phyloP scores from a whole-genome alignment of 2,888 invertebrate genomes.

The Parapristionchus giblindavisi region DNA sequence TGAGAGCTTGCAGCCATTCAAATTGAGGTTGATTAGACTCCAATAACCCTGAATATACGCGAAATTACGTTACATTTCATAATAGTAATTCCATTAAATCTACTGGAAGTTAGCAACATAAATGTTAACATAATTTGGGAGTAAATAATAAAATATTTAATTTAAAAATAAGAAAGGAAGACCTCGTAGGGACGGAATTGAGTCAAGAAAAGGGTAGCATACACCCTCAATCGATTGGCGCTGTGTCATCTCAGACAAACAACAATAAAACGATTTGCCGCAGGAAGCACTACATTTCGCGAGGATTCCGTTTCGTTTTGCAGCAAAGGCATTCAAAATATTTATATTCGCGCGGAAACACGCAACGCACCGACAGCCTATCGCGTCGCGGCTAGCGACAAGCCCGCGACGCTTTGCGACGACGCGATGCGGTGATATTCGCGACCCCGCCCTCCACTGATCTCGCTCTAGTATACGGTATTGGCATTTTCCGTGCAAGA shows the following conservation, averaged over 20 bases:
- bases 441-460: slow-evolving; percentile 13
- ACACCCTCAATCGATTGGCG: slow-evolving; percentile 14
- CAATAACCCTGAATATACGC: not conserved
- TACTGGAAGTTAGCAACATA: too few species aligned
- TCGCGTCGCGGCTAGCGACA: slow-evolving; percentile 22
- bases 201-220: slow-evolving; percentile 15
- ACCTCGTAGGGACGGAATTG: not conserved
- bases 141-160: too few species aligned
- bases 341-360: slow-evolving; percentile 35
- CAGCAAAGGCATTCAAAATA: not conserved
- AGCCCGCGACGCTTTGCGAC: slow-evolving; percentile 19
- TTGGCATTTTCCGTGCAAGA: slow-evolving; percentile 12
- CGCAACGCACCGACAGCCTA: slow-evolving; percentile 31
- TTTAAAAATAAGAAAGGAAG: too few species aligned
- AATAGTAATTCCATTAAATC: too few species aligned
- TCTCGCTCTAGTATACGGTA: not conserved
- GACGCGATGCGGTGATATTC: slow-evolving; percentile 33
- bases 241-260: not conserved
- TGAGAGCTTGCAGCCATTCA: not conserved
- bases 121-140: too few species aligned
- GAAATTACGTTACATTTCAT: too few species aligned
- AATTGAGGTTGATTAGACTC: not conserved
- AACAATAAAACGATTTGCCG: not conserved
- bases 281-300: not conserved
- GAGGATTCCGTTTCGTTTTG: not conserved